Base-by-base conservation (phyloP, 2,888 invertebrate species). In the Drosophila nr. medialis region DNA sequence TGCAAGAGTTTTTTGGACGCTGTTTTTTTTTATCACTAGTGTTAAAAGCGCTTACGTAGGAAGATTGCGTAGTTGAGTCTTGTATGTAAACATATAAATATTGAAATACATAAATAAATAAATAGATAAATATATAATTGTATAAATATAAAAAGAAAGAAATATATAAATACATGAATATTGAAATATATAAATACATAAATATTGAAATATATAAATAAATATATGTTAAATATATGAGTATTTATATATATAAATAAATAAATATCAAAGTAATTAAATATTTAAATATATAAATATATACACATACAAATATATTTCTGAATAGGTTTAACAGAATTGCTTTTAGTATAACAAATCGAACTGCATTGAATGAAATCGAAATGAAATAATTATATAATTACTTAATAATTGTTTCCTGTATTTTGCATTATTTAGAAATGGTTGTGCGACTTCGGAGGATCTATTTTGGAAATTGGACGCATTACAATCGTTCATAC, bases 391-490 rank as follows among this genome's bases (percentile, higher is more conserved):
- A 11, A 42, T 42, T 21, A 5, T 11, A 11, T 11, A 21, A 2
- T 42, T 11, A 45, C 15, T 8, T 24, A 24, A 24, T 24, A 21
- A 62, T 30, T 48, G 38, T 21, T 13, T 64, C 45, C 11, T 32
- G 15, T 65, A 42, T 15, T 24, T 34, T 18, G 4, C 34, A 29
- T 56, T 48, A 15, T 48, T 10, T 70, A 97, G 97, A 61, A 98
- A 98, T 93, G 99, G 99, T 10, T 99, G 99, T 94, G 97, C 98
- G 8, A 99, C 99, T 29, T 99, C 99, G 11, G 99, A 99, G 92
- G 99, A 99, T 93, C 94, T 99, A 81, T 98, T 99, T 93, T 99
- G 99, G 99, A 99, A 99, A 93, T 93, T 99, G 91, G 99, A 99
- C 92, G 99, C 99, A 2, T 94, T 99, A 76, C 99, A 99, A 93